Evolutionary conservation across 2,797 vertebrate genomes (phyloP), one percentile per base, ranked within the genome.

Genomic region (Anolis apletophallus): DNA sequence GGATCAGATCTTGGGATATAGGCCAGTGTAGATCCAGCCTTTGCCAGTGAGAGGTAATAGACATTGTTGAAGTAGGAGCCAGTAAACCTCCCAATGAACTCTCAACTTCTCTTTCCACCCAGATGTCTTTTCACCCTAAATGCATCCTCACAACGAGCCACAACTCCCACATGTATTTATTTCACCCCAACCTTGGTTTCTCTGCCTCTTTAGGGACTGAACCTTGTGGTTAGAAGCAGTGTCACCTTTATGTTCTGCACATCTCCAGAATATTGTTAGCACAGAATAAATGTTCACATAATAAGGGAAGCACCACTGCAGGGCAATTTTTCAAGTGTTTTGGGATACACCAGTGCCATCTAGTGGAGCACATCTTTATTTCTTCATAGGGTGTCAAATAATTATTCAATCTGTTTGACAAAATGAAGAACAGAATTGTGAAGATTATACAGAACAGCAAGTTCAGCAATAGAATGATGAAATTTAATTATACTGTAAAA

Each of bases 231-330:
- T 14, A 73, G 23, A 79, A 50, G 17, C 23, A 17, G 55, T 83
- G 75, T 87, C 55, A 11, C 36, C 54, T 81, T 86, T 81, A 29
- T 75, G 26, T 80, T 72, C 57, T 83, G n/a, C 74, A 79, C 68
- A 64, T 54, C 55, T 23, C 26, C 54, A 72, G 74, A 78, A 87
- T 87, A 64, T 5, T 26, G 76, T 71, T 80, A 54, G 46, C 32
- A 86, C 59, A 87, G 90, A 88, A 80, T 12, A 54, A 78, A 0
- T 72, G 88, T 54, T 73, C 88, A 40, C 46, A 32, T 1, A 59
- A 80, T 77, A 64, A 10, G 73, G 6, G 8, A 71, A 26, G 14
- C 26, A 23, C 21, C 55, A 34, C 67, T 79, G 54, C 0, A 82
- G 0, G 8, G 2, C 0, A 2, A 8, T 91, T 21, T 32, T 8